These are phyloP conservation scores for Neuroterus valhalla DNA, from an alignment of 1,140 invertebrate genomes.

Conservation along the genomic window DNA sequence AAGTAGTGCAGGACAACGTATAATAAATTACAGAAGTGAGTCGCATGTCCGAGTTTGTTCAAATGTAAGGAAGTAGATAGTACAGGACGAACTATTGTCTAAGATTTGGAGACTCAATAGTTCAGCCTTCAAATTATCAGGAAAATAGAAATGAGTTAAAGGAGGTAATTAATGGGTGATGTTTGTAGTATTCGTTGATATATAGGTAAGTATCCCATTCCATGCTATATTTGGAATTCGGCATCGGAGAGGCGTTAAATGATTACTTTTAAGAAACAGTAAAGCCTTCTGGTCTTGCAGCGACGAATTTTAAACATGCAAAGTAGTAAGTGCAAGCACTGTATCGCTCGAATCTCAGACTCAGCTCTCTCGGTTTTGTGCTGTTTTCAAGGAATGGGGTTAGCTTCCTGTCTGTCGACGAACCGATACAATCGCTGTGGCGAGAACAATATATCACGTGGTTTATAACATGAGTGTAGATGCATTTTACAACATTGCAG, in stretches of 20 bases:
- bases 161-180: too few relatives aligned
- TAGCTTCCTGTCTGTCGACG: conserved; percentile 54
- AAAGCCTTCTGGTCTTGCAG: conserved; percentile 9
- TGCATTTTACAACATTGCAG: conserved; percentile 44
- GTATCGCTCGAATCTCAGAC: conserved; percentile 8
- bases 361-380: conserved; percentile 13
- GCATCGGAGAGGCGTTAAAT: neutral
- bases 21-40: too few relatives aligned
- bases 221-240: too few relatives aligned
- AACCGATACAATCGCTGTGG: conserved; percentile 56
- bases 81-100: too few relatives aligned
- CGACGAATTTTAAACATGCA: conserved; percentile 13
- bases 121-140: too few relatives aligned
- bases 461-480: conserved; percentile 50
- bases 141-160: too few relatives aligned
- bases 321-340: neutral
- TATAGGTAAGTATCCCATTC: too few relatives aligned
- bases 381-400: conserved; percentile 47
- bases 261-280: neutral
- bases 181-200: too few relatives aligned
- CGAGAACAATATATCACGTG: conserved; percentile 58
- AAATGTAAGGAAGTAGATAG: too few relatives aligned
- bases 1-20: too few relatives aligned
- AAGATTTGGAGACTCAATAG: too few relatives aligned
- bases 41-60: too few relatives aligned